Conservation (phyloP, 2,888 invertebrate genomes). For the Oscheius sp. region DNA sequence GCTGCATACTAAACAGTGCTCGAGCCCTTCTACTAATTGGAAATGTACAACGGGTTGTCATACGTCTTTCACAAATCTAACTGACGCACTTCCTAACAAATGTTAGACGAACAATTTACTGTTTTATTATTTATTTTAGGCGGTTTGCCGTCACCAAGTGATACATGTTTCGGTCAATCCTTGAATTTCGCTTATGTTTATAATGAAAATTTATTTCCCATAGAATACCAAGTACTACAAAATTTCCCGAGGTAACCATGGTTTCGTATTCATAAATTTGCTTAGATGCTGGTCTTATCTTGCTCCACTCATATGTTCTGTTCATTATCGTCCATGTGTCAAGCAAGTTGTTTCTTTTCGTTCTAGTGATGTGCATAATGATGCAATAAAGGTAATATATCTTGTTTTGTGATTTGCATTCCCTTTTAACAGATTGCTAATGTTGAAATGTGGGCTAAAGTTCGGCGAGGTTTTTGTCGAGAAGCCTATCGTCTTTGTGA, state of each 20-base stretch:
- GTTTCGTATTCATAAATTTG: background rate
- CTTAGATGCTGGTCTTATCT: conserved; percentile 20
- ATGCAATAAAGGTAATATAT: background rate
- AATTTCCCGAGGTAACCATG: conserved; percentile 8
- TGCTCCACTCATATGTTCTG: conserved; percentile 21
- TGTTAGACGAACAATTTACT: background rate
- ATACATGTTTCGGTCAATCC: conserved; percentile 11
- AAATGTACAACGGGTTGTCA: conserved; percentile 8
- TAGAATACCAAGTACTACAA: conserved; percentile 18
- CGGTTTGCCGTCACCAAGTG: conserved; percentile 4
- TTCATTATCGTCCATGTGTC: conserved; percentile 18
- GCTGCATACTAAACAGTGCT: conserved; percentile 4
- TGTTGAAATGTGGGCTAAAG: conserved; percentile 6
- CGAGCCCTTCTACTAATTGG: background rate
- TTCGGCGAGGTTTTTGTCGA: conserved; percentile 1
- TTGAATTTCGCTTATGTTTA: conserved; percentile 6
- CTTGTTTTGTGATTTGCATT: background rate
- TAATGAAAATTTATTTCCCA: background rate
- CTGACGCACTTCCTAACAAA: background rate
- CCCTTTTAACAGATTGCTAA: background rate
- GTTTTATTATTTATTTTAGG: background rate
- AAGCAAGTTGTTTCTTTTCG: background rate
- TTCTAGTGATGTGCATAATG: background rate
- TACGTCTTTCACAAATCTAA: background rate
- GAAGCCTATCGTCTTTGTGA: background rate